A percentile compares a stretch with the other conserved stretches of the same genome.
Conservation (phyloP, 2,888 invertebrate species). For the Nowickia ferox region DNA sequence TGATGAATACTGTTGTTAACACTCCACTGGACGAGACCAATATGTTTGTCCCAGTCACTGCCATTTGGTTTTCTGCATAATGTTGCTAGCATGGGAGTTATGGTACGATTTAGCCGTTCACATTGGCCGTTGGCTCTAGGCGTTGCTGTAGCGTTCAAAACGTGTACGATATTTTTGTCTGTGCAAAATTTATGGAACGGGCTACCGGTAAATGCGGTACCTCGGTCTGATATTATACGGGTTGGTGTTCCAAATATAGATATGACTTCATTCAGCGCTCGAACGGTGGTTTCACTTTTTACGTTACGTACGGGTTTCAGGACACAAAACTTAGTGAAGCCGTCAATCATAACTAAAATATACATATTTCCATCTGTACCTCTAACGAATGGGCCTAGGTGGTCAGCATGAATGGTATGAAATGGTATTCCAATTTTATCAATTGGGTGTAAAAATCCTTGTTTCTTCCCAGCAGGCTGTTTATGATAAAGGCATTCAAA, state of each 20-base stretch:
- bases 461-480: too few species aligned
- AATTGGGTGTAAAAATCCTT: conserved; percentile 81
- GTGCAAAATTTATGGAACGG: conserved; percentile 12
- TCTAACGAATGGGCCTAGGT: too few species aligned
- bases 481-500: too few species aligned
- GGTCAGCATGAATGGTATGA: too few species aligned
- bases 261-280: background rate
- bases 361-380: conserved; percentile 78
- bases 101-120: conserved; percentile 74
- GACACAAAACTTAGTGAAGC: conserved; percentile 79
- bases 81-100: conserved; percentile 69
- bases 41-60: too few species aligned
- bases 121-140: conserved; percentile 15
- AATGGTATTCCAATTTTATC: conserved; percentile 80
- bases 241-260: conserved; percentile 75
- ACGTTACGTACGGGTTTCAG: too few species aligned
- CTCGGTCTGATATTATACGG: conserved; percentile 26
- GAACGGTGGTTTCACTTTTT: conserved; percentile 72
- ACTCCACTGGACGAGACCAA: too few species aligned
- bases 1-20: too few species aligned
- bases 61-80: too few species aligned
- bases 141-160: conserved; percentile 15
- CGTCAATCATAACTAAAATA: conserved; percentile 79
- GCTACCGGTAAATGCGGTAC: conserved; percentile 26
- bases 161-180: background rate